Conservation (phyloP, 1,140 invertebrate genomes). For the Tetramorium simillimum region DNA sequence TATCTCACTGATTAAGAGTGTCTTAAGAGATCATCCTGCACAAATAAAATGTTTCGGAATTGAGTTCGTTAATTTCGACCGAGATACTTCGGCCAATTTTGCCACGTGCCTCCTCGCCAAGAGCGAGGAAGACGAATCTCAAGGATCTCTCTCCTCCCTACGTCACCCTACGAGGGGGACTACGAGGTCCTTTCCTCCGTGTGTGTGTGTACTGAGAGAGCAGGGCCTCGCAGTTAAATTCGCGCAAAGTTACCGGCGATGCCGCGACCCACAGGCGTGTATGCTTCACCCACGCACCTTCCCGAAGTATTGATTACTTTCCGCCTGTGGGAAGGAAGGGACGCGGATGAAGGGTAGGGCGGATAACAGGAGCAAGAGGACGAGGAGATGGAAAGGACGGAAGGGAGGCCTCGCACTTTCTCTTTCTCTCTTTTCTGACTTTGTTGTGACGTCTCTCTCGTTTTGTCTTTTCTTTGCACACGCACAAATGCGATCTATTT, state of each 20-base stretch:
- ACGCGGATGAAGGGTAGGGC: conserved; percentile 67
- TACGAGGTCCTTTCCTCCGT: background rate
- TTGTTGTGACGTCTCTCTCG: conserved; percentile 3
- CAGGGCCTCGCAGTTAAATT: conserved; percentile 58
- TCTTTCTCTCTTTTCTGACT: background rate
- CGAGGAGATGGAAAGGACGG: conserved; percentile 61
- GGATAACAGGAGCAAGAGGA: conserved; percentile 69
- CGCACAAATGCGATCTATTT: background rate
- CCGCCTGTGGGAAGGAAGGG: conserved; percentile 75
- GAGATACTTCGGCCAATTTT: background rate
- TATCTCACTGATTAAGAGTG: background rate
- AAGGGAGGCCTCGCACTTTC: conserved; percentile 37
- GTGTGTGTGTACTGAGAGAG: background rate
- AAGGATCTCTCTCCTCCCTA: background rate
- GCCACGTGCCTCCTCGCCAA: background rate
- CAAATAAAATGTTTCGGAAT: background rate
- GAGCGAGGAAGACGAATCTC: background rate
- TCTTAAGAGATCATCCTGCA: background rate
- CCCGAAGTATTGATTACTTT: conserved; percentile 84
- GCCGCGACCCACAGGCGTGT: conserved; percentile 71
- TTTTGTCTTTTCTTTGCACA: background rate
- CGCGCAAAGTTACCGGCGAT: conserved; percentile 55
- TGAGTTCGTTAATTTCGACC: background rate
- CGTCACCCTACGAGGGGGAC: background rate
- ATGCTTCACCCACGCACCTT: conserved; percentile 80